Percentiles rank a stretch among this genome's conserved stretches.
These are phyloP conservation scores for Heliconius sara DNA, from an alignment of 2,888 invertebrate species.

Conservation along the genomic window DNA sequence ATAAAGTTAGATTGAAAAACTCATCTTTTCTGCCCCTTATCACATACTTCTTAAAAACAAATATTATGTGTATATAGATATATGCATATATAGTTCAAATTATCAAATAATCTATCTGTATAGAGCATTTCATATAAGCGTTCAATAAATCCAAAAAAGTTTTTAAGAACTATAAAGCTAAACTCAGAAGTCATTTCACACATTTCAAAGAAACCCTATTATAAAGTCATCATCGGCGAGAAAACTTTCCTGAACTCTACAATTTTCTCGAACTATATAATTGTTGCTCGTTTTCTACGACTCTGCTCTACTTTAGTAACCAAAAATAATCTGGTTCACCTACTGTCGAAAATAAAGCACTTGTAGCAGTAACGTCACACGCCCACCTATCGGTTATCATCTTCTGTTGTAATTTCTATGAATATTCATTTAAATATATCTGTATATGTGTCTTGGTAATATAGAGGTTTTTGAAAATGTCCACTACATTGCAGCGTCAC, in stretches of 20 bases:
- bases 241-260: background rate
- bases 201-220: background rate
- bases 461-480: too few species aligned
- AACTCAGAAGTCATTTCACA: background rate
- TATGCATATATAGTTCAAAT: too few species aligned
- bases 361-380: slow-evolving; percentile 20
- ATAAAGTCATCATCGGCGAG: background rate
- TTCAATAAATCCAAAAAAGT: background rate
- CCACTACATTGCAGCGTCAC: too few species aligned
- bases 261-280: slow-evolving; percentile 1
- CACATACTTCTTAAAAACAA: too few species aligned
- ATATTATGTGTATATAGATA: too few species aligned
- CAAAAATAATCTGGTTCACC: slow-evolving; percentile 17
- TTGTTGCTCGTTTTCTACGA: slow-evolving; percentile 4
- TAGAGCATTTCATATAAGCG: background rate
- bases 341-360: slow-evolving; percentile 31
- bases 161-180: background rate
- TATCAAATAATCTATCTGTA: too few species aligned
- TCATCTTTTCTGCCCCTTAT: too few species aligned
- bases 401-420: slow-evolving; percentile 7
- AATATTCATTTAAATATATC: background rate
- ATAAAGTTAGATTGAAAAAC: too few species aligned
- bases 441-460: background rate
- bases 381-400: slow-evolving; percentile 20
- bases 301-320: slow-evolving; percentile 21